Evolutionary conservation across 2,888 invertebrate genomes (phyloP), one percentile per base, ranked within the genome.

Genomic region (Criorhina ranunculi): DNA sequence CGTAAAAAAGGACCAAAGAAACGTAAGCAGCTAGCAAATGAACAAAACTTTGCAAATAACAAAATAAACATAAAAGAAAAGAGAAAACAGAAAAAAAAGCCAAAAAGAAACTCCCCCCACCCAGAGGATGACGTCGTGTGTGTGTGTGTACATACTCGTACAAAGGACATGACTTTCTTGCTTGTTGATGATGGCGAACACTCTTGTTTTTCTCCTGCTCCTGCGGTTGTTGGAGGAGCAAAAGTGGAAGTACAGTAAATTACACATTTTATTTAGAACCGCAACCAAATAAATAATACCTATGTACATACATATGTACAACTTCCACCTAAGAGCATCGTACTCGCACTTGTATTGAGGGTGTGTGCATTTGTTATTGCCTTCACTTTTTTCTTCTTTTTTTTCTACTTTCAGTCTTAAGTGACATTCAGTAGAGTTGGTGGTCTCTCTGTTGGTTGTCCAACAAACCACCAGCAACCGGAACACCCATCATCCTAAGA

Each of bases 11-110:
- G 51, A 83, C 67, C 67, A 51, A 79, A 62, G 42, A 37, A 62
- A 78, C 15, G 53, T 78, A 72, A 82, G 66, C 67, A 78, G 67
- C 78, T 40, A 83, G 46, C 83, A 83, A 83, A 79, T 83, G 83
- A 83, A 83, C 83, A 83, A 79, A 83, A 83, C 79, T 83, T 83
- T 79, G 62, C 67, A 79, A 83, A 79, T 73, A 79, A 79, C 73
- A 79, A 79, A 79, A 83, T 79, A 83, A 83, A 83, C 73, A 78
- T 83, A 62, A 69, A 83, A 73, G 55, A 46, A 42, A 60, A 60
- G 40, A 46, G 55, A 55, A 60, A 66, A 12, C 31, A n/a, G 15
- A 17, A 12, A 17, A 44, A 35, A 42, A 33, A 33, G 1, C 5
- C 4, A 12, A 17, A 17, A 66, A 12, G 33, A 40, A 60, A 8